phyloP scores from a whole-genome alignment of 2,888 invertebrate genomes.

The Drosophila subsilvestris region DNA sequence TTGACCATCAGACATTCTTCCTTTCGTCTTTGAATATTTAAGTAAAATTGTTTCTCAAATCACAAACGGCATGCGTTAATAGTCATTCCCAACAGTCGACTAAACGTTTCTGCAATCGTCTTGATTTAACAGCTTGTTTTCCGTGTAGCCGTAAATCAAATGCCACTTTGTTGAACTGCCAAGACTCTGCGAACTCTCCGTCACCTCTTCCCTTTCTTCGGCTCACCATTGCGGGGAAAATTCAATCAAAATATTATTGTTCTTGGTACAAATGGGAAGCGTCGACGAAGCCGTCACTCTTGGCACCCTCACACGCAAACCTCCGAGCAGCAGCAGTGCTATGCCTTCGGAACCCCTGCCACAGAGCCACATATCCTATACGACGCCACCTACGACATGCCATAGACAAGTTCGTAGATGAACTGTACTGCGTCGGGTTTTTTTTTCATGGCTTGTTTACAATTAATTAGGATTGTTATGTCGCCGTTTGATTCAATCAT shows the following conservation, averaged over 20 bases:
- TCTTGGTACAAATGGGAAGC: conserved; percentile 60
- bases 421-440: conserved; percentile 16
- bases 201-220: neutral
- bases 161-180: conserved; percentile 50
- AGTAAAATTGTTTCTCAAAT: neutral
- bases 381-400: conserved; percentile 20
- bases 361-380: conserved; percentile 2
- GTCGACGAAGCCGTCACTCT: conserved; percentile 61
- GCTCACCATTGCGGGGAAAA: conserved; percentile 37
- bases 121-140: conserved; percentile 65
- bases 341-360: conserved; percentile 10
- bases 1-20: neutral
- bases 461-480: conserved; percentile 69
- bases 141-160: conserved; percentile 61
- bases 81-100: conserved; percentile 15
- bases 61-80: neutral
- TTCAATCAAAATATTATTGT: conserved; percentile 77
- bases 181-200: neutral
- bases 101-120: conserved; percentile 38
- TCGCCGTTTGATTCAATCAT: conserved; percentile 64
- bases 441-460: conserved; percentile 71
- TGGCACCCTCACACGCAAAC: conserved; percentile 29
- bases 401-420: conserved; percentile 41
- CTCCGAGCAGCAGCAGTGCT: conserved; percentile 20
- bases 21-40: too few species aligned